These are phyloP conservation scores for Brachionus plicatilis DNA, from an alignment of 1,140 invertebrate genomes.

Conservation along the genomic window DNA sequence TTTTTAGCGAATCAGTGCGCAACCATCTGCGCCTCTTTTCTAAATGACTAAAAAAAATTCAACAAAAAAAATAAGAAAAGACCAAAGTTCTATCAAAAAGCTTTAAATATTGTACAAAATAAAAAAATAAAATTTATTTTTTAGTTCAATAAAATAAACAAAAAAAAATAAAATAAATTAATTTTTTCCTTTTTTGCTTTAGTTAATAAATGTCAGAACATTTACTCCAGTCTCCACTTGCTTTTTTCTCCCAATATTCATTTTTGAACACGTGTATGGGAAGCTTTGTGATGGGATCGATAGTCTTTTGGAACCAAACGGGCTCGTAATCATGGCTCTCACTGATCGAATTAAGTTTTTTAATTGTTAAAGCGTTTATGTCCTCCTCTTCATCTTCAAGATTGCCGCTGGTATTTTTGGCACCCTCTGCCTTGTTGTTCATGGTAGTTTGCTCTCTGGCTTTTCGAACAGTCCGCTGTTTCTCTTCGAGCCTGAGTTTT, in stretches of 20 bases:
- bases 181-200: background rate
- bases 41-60: background rate
- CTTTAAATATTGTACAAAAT: background rate
- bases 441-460: conserved; percentile 66
- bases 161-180: background rate
- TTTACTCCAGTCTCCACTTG: conserved; percentile 74
- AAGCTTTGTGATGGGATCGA: conserved; percentile 71
- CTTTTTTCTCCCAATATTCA: conserved; percentile 88
- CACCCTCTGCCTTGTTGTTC: conserved; percentile 55
- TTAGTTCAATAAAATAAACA: background rate
- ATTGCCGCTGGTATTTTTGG: background rate
- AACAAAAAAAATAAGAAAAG: conserved; percentile 1
- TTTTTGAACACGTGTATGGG: conserved; percentile 77
- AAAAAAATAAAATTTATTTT: background rate
- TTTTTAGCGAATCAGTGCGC: background rate
- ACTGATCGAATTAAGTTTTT: conserved; percentile 13
- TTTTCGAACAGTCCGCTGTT: conserved; percentile 65
- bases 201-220: conserved; percentile 79
- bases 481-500: conserved; percentile 84
- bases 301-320: conserved; percentile 80
- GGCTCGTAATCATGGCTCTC: conserved; percentile 63
- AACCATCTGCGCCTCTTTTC: background rate
- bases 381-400: background rate
- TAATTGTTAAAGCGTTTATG: conserved; percentile 2
- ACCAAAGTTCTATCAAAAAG: background rate